Evolutionary conservation across 2,888 invertebrate genomes (phyloP).

Genomic region (Lepeophtheirus nordmannii): DNA sequence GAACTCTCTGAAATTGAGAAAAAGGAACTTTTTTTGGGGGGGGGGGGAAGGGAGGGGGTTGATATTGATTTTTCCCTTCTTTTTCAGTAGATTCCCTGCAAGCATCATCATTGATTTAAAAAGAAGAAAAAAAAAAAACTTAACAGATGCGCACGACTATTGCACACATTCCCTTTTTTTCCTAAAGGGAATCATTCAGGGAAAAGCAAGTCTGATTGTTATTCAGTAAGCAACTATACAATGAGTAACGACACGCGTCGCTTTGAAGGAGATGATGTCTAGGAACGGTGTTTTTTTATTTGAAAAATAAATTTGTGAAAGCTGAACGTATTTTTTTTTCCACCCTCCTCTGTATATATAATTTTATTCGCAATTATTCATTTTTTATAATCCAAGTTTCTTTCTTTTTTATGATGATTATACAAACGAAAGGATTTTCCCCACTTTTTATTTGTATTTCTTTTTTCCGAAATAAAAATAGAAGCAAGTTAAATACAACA

Average conservation of each 20-base stretch:
- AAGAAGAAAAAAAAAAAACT: background rate
- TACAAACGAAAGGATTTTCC: too few relatives aligned
- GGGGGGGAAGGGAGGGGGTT: background rate
- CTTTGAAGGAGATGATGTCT: background rate
- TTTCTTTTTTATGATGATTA: too few relatives aligned
- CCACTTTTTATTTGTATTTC: too few relatives aligned
- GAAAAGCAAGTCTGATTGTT: background rate
- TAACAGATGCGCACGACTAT: constrained; percentile 4
- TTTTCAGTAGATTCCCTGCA: background rate
- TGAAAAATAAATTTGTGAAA: too few relatives aligned
- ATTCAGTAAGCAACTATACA: constrained; percentile 2
- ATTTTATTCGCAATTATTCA: too few relatives aligned
- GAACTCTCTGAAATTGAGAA: background rate
- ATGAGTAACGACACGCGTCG: background rate
- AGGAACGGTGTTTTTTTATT: too few relatives aligned
- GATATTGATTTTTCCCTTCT: constrained; percentile 4
- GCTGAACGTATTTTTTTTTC: too few relatives aligned
- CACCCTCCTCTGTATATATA: too few relatives aligned
- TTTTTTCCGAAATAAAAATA: too few relatives aligned
- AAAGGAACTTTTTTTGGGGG: background rate
- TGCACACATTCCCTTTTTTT: background rate
- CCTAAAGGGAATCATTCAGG: background rate
- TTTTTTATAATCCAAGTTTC: too few relatives aligned
- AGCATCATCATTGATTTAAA: constrained; percentile 8
- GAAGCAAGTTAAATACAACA: too few relatives aligned